These are phyloP conservation scores for Brotula barbata DNA, from an alignment of 2,797 vertebrate species.

Conservation along the genomic window DNA sequence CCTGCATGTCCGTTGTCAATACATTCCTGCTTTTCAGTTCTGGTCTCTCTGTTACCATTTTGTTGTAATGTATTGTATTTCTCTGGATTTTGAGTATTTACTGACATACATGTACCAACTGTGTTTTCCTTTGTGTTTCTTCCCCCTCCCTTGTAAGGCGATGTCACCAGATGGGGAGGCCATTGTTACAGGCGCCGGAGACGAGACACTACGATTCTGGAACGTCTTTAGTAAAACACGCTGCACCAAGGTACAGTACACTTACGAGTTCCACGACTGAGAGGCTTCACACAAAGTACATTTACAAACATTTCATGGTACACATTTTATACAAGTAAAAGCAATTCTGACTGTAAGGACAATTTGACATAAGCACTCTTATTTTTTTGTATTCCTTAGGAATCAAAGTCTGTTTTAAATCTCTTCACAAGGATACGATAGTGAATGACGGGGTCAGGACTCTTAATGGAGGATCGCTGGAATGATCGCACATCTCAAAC, in stretches of 20 bases:
- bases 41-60: neutral
- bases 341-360: neutral
- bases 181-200: slow-evolving; percentile 84
- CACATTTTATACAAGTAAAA: neutral
- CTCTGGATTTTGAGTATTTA: neutral
- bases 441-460: slow-evolving; percentile 36
- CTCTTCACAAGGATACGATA: slow-evolving; percentile 87
- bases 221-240: slow-evolving; percentile 87
- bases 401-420: slow-evolving; percentile 85
- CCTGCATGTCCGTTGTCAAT: too few relatives aligned
- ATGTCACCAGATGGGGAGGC: slow-evolving; percentile 85
- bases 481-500: slow-evolving; percentile 10
- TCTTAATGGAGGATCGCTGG: slow-evolving; percentile 19
- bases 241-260: slow-evolving; percentile 80
- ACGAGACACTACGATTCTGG: slow-evolving; percentile 86
- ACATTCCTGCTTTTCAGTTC: neutral
- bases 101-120: too few relatives aligned
- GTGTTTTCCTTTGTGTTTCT: neutral
- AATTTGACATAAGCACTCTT: neutral
- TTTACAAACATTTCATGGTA: too few relatives aligned
- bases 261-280: too few relatives aligned
- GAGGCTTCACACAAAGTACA: too few relatives aligned
- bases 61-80: too few relatives aligned
- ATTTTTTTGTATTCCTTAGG: slow-evolving; percentile 59
- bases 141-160: slow-evolving; percentile 62